Conservation (phyloP, 2,797 vertebrate species). For the Pseudocheirus occidentalis region DNA sequence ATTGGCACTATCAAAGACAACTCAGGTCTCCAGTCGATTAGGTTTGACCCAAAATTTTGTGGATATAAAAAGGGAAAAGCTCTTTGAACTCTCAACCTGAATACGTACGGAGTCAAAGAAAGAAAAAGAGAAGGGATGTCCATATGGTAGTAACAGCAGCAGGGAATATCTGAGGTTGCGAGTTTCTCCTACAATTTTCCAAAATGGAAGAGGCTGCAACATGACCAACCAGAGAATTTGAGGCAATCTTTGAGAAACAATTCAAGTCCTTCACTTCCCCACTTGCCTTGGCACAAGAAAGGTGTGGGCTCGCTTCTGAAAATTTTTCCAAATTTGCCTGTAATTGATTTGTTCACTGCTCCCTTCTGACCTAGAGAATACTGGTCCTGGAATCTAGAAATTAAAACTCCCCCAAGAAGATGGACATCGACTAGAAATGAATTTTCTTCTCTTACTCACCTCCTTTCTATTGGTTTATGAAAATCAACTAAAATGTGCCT, state of each 20-base stretch:
- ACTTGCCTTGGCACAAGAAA: constrained; percentile 35
- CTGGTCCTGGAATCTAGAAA: constrained; percentile 6
- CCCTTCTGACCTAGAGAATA: constrained; percentile 2
- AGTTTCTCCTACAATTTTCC: constrained; percentile 40
- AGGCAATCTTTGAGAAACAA: neutral
- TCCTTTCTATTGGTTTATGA: neutral
- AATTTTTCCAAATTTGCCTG: constrained; percentile 30
- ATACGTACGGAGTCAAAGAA: constrained; percentile 43
- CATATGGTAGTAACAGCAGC: neutral
- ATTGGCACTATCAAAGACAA: constrained; percentile 3
- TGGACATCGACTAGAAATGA: neutral
- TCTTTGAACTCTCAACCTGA: constrained; percentile 31
- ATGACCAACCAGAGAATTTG: constrained; percentile 14
- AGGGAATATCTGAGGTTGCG: constrained; percentile 28
- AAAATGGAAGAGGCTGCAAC: neutral
- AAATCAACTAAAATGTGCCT: neutral
- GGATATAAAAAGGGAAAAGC: constrained; percentile 14
- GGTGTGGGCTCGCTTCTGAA: constrained; percentile 9
- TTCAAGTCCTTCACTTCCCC: constrained; percentile 24
- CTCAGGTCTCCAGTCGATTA: neutral
- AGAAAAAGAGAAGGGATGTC: neutral
- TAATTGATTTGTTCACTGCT: neutral
- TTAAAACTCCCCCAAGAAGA: constrained; percentile 2
- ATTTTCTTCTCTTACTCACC: neutral
- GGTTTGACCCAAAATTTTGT: constrained; percentile 29